Base-by-base conservation (phyloP, 2,797 vertebrate genomes). In the Tokudaia tokunoshimensis region DNA sequence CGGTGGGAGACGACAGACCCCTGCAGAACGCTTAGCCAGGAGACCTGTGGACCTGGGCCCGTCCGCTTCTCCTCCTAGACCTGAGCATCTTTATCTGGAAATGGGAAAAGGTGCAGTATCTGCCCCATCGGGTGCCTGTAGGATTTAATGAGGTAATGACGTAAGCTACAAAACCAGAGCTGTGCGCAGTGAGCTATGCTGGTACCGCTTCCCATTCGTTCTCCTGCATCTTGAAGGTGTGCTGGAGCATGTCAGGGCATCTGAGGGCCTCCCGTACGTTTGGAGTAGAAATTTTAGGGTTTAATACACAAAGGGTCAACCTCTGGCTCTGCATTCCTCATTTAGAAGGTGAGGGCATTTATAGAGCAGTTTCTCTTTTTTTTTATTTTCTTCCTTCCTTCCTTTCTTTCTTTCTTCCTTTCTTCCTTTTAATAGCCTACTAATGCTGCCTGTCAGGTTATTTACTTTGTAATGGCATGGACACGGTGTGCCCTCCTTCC, bases 381-480 rank as follows among this genome's bases (percentile, higher is more conserved):
- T 67, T 97, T 94, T 59, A 96, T 74, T 97, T 95, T 52, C 96
- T 67, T 96, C 92, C 57, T 97, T 72, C 96, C 94, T 57, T 37
- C 6, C 11, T 57, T 37, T 14, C 11, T 65, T 17, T 8, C n/a
- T 72, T 97, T 74, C 57, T 97, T 72, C 96, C 94, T 57, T 37
- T 14, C 11, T 65, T 17, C 8, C n/a, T 72, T 97, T 94, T 52
- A 13, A 31, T 72, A 95, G 85, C 72, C 95, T 96, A 79, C 81
- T 89, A 83, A 84, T 24, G n/a, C 94, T 97, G 82, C 91, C 52
- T 22, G 0, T 1, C 72, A 67, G 96, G 74, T 96, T 67, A 10
- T 24, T 91, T 96, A 65, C 96, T 97, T 94, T 92, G n/a, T 89
- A 61, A 84, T 98, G 97, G 88, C 97, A 63, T 85, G 96, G 95